A percentile compares a stretch with the other conserved stretches of the same genome.
Conservation (phyloP, 2,113 vertebrate genomes). For the Psittacus erithacus region DNA sequence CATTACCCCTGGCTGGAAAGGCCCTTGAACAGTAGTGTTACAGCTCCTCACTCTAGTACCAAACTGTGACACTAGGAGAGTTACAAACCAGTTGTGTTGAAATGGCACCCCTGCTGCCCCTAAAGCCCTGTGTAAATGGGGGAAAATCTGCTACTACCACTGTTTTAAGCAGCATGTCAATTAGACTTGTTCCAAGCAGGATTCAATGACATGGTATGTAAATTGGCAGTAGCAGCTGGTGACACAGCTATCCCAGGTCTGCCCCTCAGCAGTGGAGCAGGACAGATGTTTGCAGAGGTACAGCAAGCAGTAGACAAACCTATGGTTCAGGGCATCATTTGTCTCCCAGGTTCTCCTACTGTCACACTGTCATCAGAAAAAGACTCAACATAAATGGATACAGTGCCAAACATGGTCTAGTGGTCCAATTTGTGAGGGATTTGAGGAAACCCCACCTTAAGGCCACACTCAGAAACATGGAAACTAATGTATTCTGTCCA, state of each 20-base stretch:
- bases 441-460: background rate
- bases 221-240: conserved; percentile 9
- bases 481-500: background rate
- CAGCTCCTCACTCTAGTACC: background rate
- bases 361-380: background rate
- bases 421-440: background rate
- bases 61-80: background rate
- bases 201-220: background rate
- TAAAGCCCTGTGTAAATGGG: background rate
- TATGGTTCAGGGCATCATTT: background rate
- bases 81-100: background rate
- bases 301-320: background rate
- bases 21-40: background rate
- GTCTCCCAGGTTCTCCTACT: background rate
- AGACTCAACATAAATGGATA: background rate
- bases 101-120: background rate
- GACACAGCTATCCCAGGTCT: background rate
- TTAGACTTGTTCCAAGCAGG: background rate
- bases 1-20: background rate
- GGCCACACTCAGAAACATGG: background rate
- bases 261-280: background rate
- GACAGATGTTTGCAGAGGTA: background rate
- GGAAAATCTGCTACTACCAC: background rate
- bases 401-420: background rate
- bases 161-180: background rate